Percentiles rank a stretch among this genome's conserved stretches.
Evolutionary conservation across 2,797 vertebrate genomes (phyloP).

Genomic region (Pristis pectinata): DNA sequence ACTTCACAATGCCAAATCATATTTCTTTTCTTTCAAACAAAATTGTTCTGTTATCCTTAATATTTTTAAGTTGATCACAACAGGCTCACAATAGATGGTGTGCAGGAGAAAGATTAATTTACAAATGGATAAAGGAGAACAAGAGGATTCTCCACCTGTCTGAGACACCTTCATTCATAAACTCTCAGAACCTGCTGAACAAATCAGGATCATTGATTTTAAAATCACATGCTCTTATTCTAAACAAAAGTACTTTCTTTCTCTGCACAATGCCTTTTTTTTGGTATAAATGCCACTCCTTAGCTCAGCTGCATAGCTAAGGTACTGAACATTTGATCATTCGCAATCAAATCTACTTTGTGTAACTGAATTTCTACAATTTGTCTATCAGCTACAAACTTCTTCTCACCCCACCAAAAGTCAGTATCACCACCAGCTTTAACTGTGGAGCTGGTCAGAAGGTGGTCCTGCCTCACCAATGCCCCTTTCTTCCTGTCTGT

Average conservation of each 20-base stretch:
- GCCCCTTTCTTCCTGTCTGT: neutral
- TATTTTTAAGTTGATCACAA: neutral
- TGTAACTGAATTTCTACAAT: neutral
- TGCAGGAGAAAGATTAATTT: neutral
- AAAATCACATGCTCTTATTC: neutral
- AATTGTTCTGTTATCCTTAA: neutral
- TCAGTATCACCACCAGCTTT: no score
- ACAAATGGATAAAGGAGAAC: neutral
- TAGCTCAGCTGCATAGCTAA: neutral
- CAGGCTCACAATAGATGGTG: no score
- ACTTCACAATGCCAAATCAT: neutral
- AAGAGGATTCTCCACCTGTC: neutral
- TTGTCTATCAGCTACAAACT: neutral
- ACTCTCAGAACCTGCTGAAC: neutral
- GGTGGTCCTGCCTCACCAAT: no score
- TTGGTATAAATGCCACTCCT: neutral
- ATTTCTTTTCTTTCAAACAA: neutral
- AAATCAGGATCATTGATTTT: neutral
- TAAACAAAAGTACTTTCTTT: neutral
- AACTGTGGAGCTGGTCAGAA: neutral
- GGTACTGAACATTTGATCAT: neutral
- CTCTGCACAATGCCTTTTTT: neutral
- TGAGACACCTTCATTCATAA: neutral
- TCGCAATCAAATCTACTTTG: neutral
- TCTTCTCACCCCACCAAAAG: neutral